Percentiles rank a stretch among this genome's conserved stretches.
These are phyloP conservation scores for Castor canadensis DNA, from an alignment of 2,113 vertebrate genomes.

Conservation along the genomic window DNA sequence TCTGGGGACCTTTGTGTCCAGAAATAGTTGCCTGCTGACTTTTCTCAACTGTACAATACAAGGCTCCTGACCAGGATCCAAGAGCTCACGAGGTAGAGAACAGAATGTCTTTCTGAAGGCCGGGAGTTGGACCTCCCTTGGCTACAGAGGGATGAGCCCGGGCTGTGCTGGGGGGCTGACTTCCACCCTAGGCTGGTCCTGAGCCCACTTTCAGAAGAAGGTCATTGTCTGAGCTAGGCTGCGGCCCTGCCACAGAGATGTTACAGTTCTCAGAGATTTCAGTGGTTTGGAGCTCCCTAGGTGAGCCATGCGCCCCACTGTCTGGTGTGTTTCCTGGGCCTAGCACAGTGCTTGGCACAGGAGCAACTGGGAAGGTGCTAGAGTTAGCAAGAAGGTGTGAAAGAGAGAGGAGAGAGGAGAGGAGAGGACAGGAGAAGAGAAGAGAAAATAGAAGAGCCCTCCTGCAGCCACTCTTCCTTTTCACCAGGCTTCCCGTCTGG, in stretches of 20 bases:
- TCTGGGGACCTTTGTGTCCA: slow-evolving; percentile 37
- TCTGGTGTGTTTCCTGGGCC: neutral
- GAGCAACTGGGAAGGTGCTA: neutral
- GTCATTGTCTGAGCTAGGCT: neutral
- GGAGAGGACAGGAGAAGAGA: neutral
- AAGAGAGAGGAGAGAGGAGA: neutral
- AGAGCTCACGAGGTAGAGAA: neutral
- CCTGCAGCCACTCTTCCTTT: too few species aligned
- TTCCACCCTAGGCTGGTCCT: neutral
- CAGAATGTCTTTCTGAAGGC: neutral
- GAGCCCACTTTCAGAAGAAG: neutral
- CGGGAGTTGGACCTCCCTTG: neutral
- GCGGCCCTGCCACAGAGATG: fast-evolving
- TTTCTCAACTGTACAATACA: neutral
- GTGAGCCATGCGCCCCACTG: neutral
- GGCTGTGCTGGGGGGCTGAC: neutral
- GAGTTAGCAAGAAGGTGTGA: neutral
- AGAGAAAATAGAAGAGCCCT: neutral
- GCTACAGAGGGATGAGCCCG: neutral
- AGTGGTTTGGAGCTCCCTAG: neutral
- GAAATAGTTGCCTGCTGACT: slow-evolving; percentile 53
- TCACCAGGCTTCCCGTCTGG: too few species aligned
- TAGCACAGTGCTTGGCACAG: neutral
- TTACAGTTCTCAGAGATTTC: neutral
- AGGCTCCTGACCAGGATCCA: neutral